A percentile compares a stretch with the other conserved stretches of the same genome.
These are phyloP conservation scores for Melanerpes aurifrons DNA, from an alignment of 2,113 vertebrate genomes.

Conservation along the genomic window DNA sequence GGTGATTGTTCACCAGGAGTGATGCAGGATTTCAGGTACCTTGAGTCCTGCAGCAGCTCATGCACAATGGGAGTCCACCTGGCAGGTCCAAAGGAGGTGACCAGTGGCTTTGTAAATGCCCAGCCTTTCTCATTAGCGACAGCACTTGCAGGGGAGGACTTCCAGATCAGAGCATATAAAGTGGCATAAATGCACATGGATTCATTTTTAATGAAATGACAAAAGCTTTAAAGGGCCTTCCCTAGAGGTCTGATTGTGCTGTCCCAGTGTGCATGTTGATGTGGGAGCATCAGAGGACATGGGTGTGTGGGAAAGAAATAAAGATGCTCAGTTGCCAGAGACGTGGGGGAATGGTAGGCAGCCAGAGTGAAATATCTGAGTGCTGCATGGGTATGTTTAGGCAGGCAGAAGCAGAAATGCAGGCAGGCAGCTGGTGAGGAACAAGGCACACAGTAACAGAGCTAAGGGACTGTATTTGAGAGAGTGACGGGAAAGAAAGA, in stretches of 20 bases:
- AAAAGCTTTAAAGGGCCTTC: neutral
- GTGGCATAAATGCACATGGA: neutral
- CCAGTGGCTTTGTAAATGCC: neutral
- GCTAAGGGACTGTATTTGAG: neutral
- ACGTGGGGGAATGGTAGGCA: neutral
- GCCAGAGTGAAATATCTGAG: neutral
- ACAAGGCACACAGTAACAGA: neutral
- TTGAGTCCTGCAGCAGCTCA: neutral
- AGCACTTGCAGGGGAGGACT: neutral
- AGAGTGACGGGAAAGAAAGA: neutral
- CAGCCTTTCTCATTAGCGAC: neutral
- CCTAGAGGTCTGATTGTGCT: neutral
- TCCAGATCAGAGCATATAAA: neutral
- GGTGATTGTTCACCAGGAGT: neutral
- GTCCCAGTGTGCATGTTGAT: accelerated
- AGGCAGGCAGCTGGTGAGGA: neutral
- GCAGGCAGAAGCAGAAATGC: neutral
- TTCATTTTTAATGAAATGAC: neutral
- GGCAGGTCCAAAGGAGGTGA: neutral
- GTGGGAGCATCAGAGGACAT: neutral
- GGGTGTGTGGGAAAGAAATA: neutral
- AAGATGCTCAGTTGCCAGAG: neutral
- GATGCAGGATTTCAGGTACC: neutral
- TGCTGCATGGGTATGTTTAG: neutral
- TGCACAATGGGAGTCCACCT: neutral